Base-by-base conservation (phyloP, 2,113 vertebrate species). In the Bufo gargarizans region DNA sequence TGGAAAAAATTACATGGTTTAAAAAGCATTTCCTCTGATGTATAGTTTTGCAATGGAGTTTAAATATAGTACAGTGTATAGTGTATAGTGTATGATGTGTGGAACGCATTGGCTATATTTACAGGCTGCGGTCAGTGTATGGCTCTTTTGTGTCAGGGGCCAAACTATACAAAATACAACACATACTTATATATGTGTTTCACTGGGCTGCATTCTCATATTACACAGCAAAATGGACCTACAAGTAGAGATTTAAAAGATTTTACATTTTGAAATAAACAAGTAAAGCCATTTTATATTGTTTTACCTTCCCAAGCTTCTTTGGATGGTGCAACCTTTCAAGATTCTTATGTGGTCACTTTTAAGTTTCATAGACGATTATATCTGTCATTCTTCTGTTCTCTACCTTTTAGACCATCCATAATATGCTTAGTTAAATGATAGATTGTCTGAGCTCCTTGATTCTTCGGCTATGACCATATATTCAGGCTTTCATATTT, bases 1-100 rank as follows among this genome's bases (percentile, higher is more conserved):
- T 88, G 87, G 87, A 88, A 84, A 84, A 84, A 77, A 88, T 80
- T 80, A 81, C 77, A 80, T 80, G 33, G 86, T 45, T 71, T 80
- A 87, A 87, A 80, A 53, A 86, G 72, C 61, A 79, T 87, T 80
- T 87, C 86, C 77, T 56, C 59, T 69, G 76, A 78, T 80, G 76
- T 86, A 80, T 80, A 56, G 77, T 55, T 55, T 65, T 69, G 63
- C 59, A 87, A 71, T 47, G 13, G 45, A 86, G 69, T 63, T 61
- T 76, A 86, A 77, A 86, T 49, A 14, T 47, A 63, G 50, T 77
- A 53, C 58, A 67, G 85, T 78, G 65, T 53, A 53, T 43, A 63
- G 72, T 77, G 63, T 50, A 50, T 65, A 79, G 47, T 45, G 16
- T 16, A 71, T 3, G 17, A 87, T 33, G 77, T 80, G 61, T 71